These are phyloP conservation scores for Drosophila orena DNA, from an alignment of 1,140 invertebrate species.

Conservation along the genomic window DNA sequence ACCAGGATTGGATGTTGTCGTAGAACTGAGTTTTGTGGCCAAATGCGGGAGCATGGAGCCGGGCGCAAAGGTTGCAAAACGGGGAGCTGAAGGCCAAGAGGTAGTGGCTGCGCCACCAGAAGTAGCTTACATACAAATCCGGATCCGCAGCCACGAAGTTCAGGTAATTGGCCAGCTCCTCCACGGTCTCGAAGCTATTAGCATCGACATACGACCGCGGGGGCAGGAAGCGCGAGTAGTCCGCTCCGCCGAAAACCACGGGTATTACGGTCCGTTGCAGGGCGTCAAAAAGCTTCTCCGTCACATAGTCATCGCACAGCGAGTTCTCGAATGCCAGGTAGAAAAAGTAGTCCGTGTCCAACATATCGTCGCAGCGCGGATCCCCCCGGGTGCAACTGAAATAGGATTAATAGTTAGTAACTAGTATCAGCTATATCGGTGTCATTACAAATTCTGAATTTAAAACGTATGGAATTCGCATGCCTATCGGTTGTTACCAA, in stretches of 20 bases:
- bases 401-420: background rate
- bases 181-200: slow-evolving; percentile 85
- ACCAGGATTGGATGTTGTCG: slow-evolving; percentile 76
- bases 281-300: slow-evolving; percentile 86
- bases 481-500: no score
- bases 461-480: no score
- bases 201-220: slow-evolving; percentile 88
- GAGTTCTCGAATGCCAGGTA: slow-evolving; percentile 89
- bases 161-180: slow-evolving; percentile 86
- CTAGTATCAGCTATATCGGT: no score
- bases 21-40: slow-evolving; percentile 67
- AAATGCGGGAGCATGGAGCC: slow-evolving; percentile 58
- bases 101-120: slow-evolving; percentile 86
- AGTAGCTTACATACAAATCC: slow-evolving; percentile 85
- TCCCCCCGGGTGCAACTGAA: slow-evolving; percentile 79
- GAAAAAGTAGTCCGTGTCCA: slow-evolving; percentile 87
- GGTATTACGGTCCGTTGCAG: slow-evolving; percentile 85
- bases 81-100: slow-evolving; percentile 56
- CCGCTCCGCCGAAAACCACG: slow-evolving; percentile 86
- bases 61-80: slow-evolving; percentile 78
- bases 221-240: slow-evolving; percentile 86
- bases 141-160: slow-evolving; percentile 84
- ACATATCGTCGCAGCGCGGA: slow-evolving; percentile 80
- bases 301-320: slow-evolving; percentile 86
- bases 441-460: no score